These are phyloP conservation scores for Drosophila kambysellisi DNA, from an alignment of 2,888 invertebrate species.

Conservation along the genomic window DNA sequence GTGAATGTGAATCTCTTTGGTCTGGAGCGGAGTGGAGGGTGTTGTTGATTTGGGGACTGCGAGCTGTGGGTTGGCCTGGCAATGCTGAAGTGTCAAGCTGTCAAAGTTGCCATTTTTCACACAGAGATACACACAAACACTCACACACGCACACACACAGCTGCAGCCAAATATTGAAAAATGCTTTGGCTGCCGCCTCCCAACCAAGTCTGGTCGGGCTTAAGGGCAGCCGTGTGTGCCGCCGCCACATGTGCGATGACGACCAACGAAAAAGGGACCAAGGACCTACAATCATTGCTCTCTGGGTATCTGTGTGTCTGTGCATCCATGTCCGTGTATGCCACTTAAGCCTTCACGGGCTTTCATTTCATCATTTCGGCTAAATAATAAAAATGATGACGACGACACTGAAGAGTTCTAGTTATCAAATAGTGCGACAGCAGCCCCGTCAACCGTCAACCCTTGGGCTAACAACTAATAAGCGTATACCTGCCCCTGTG, in stretches of 20 bases:
- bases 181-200: slow-evolving; percentile 53
- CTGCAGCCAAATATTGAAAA: slow-evolving; percentile 77
- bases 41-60: slow-evolving; percentile 15
- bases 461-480: slow-evolving; percentile 60
- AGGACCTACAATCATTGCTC: slow-evolving; percentile 10
- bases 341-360: slow-evolving; percentile 68
- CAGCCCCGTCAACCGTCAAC: slow-evolving; percentile 51
- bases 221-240: slow-evolving; percentile 31
- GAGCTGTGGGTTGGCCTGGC: slow-evolving; percentile 29
- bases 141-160: slow-evolving; percentile 19
- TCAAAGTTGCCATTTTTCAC: slow-evolving; percentile 80
- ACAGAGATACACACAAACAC: slow-evolving; percentile 35
- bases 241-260: slow-evolving; percentile 59
- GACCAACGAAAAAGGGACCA: slow-evolving; percentile 25
- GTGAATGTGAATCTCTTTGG: slow-evolving; percentile 34
- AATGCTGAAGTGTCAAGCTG: slow-evolving; percentile 75
- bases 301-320: slow-evolving; percentile 6
- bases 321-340: slow-evolving; percentile 15
- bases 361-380: slow-evolving; percentile 71
- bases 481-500: slow-evolving; percentile 47
- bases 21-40: slow-evolving; percentile 1
- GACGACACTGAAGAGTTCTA: slow-evolving; percentile 72
- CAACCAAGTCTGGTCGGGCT: slow-evolving; percentile 36
- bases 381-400: slow-evolving; percentile 80
- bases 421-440: slow-evolving; percentile 71